phyloP scores from a whole-genome alignment of 2,113 vertebrate species.

The Larimichthys polyactis region DNA sequence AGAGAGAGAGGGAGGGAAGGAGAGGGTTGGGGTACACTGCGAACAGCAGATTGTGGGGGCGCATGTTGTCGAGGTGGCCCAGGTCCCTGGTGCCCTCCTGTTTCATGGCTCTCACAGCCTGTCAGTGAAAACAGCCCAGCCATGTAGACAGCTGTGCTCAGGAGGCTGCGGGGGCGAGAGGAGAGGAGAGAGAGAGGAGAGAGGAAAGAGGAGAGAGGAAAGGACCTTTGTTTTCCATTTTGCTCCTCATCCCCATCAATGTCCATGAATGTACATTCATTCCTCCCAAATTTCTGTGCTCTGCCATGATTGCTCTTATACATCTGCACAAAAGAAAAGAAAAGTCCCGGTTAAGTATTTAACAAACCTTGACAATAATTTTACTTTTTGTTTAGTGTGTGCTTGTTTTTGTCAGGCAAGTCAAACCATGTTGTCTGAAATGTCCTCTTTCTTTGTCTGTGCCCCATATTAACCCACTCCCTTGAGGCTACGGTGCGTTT shows the following conservation, averaged over 20 bases:
- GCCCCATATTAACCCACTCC: constrained; percentile 52
- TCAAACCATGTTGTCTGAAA: constrained; percentile 37
- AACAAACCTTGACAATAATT: constrained; percentile 26
- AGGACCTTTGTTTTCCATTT: constrained; percentile 70
- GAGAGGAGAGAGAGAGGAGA: constrained; percentile 20
- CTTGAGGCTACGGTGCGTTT: constrained; percentile 36
- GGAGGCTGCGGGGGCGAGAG: constrained; percentile 81
- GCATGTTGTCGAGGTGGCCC: constrained; percentile 78
- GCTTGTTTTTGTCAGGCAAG: constrained; percentile 50
- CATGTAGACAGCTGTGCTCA: constrained; percentile 80
- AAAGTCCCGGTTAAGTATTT: constrained; percentile 26
- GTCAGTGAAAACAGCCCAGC: constrained; percentile 82
- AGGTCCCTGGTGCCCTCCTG: constrained; percentile 80
- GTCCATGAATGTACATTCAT: constrained; percentile 15
- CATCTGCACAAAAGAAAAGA: constrained; percentile 56
- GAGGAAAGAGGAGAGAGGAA: constrained; percentile 25
- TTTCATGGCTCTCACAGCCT: constrained; percentile 80
- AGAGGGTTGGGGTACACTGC: constrained; percentile 61
- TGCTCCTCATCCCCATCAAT: constrained; percentile 62
- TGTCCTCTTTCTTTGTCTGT: constrained; percentile 29
- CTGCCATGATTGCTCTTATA: constrained; percentile 53
- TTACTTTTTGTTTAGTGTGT: constrained; percentile 28
- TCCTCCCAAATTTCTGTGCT: constrained; percentile 40
- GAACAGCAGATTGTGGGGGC: constrained; percentile 78
- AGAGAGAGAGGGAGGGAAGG: not conserved